Evolutionary conservation across 2,797 vertebrate genomes (phyloP), one percentile per base, ranked within the genome.

Genomic region (Sebastolobus altivelis): DNA sequence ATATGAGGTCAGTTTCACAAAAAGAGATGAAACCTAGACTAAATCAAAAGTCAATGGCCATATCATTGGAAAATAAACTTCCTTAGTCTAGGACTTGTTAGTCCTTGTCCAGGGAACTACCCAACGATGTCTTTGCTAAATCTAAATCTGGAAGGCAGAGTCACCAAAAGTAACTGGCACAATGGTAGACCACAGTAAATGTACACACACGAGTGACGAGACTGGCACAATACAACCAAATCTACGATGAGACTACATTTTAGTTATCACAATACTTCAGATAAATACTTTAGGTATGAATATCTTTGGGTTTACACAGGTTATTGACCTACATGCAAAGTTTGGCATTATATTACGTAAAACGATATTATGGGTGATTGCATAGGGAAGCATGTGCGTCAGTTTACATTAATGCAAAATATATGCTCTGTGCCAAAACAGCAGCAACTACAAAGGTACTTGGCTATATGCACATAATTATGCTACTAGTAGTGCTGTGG

Each of bases 291-390:
- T 38, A 38, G 31, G 18, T 54, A 60, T 6, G 10, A 10, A 69
- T 0, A 58, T 46, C 16, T 61, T 20, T 79, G 25, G 3, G 38
- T 72, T 22, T 40, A 52, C 25, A 58, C 2, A 10, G 16, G 27
- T n/a, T 38, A 62, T 33, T 31, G 13, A 72, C n/a, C 27, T 5
- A 61, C 56, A 49, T 13, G 61, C 12, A 67, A 1, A 75, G 4
- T 56, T 80, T 86, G 58, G 72, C 60, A 58, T 54, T 67, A 66
- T 20, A 69, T 13, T 18, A 4, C 59, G 55, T 56, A 40, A 59
- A 56, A 37, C 3, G 0, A 38, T 61, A 29, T 29, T 13, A 46
- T 33, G 31, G 20, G 2, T 7, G 9, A 82, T 58, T 83, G 59
- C 62, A 79, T 33, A 43, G 37, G 20, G n/a, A 16, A 35, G 54